Base-by-base conservation (phyloP, 2,113 vertebrate species). In the Malurus cyaneus region DNA sequence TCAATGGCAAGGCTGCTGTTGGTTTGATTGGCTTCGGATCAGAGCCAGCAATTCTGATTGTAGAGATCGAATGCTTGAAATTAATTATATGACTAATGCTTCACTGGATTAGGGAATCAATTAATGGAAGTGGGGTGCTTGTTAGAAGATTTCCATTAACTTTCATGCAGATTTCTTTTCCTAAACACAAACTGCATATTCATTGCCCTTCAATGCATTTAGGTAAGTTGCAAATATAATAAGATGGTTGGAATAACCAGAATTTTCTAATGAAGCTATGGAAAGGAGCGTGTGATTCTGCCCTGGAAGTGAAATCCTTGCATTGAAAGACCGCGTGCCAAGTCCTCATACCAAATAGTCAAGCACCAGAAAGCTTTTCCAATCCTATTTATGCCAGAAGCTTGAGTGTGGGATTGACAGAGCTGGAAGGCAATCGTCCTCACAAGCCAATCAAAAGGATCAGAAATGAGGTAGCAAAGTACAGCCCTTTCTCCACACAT, bases 1-100 rank as follows among this genome's bases (percentile, higher is more conserved):
- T 96, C 95, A 94, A 60, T 92, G 93, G 85, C 39, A 69, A 39
- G 49, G 86, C 88, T 96, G 79, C 82, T 96, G 95, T 32, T 86
- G 91, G 86, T 89, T 96, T 97, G 96, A 97, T 96, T 95, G 92
- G 90, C 93, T 95, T 96, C 18, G 52, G 93, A 96, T 92, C 83
- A 78, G 90, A 95, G 94, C 92, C 96, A 97, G 82, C 82, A 78
- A 86, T 96, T 96, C 78, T 93, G 95, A 95, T 94, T 97, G 89
- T 80, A 83, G 84, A 96, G 92, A 95, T 96, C 89, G 89, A 94
- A 92, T 92, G 69, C 80, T 96, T 92, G 88, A 92, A 93, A 92
- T 96, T 96, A 96, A 94, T 84, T 91, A 94, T 92, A 86, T 92
- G 93, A 94, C 88, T 96, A 95, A 95, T 96, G 88, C 85, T 95